Percentiles rank a stretch among this genome's conserved stretches.
Evolutionary conservation across 2,113 vertebrate species (phyloP).

Genomic region (Gallinago undulata): DNA sequence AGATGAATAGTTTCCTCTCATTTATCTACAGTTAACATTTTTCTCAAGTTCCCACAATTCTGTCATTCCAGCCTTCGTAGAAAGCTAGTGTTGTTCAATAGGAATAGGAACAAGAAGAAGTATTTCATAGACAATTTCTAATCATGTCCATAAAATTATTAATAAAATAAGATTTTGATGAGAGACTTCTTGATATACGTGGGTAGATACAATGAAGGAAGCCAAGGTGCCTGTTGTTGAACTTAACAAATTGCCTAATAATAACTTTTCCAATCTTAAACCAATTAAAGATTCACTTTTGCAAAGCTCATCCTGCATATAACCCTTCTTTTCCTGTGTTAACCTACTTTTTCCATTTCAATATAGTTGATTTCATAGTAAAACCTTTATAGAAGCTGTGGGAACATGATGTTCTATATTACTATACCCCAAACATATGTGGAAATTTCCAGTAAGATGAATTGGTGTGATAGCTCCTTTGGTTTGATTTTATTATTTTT

Average conservation of each 20-base stretch:
- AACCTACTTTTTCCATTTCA: not conserved
- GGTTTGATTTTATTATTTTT: not conserved
- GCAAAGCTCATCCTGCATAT: not conserved
- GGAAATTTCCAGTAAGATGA: not conserved
- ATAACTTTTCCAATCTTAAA: not conserved
- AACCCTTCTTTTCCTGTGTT: not conserved
- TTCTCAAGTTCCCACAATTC: not conserved
- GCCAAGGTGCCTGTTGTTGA: not conserved
- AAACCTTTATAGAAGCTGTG: not conserved
- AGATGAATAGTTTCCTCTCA: not conserved
- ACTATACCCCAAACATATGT: accelerated
- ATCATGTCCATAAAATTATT: not conserved
- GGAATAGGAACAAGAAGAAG: not conserved
- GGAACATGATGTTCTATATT: not conserved
- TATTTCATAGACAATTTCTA: not conserved
- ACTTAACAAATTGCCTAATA: not conserved
- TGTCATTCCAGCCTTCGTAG: not conserved
- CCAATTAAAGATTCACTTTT: not conserved
- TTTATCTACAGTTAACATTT: not conserved
- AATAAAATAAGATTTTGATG: not conserved
- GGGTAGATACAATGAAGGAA: not conserved
- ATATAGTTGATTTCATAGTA: not conserved
- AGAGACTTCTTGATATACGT: not conserved
- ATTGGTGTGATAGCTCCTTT: not conserved
- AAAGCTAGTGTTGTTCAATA: not conserved